These are phyloP conservation scores for Macrosoma leucophasiata DNA, from an alignment of 2,888 invertebrate genomes.

Conservation along the genomic window DNA sequence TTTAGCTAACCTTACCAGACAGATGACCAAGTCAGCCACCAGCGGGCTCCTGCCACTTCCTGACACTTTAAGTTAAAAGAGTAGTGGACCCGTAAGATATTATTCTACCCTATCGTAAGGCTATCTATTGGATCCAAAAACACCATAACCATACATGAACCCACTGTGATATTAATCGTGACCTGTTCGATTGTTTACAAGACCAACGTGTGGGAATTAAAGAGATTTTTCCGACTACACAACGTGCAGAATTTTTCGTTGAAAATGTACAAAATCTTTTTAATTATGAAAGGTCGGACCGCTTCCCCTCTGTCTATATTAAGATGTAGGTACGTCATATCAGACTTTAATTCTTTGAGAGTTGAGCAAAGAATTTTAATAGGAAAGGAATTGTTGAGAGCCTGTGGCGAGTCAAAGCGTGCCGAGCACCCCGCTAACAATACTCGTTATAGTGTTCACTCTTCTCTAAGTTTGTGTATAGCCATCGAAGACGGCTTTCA, in stretches of 20 bases:
- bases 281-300: slow-evolving; percentile 14
- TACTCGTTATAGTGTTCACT: slow-evolving; percentile 38
- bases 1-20: no score
- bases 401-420: slow-evolving; percentile 50
- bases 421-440: slow-evolving; percentile 42
- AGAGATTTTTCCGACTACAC: slow-evolving; percentile 6
- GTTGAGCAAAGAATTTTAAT: slow-evolving; percentile 63
- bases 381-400: slow-evolving; percentile 54
- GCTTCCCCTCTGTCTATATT: slow-evolving; percentile 8
- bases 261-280: slow-evolving; percentile 13
- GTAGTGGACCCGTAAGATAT: no score
- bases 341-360: slow-evolving; percentile 40
- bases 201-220: no score
- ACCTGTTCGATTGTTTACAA: no score
- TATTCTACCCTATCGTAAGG: no score
- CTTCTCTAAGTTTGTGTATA: slow-evolving; percentile 17
- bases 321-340: slow-evolving; percentile 20
- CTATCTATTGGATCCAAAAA: no score
- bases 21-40: no score
- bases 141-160: no score
- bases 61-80: no score
- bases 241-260: slow-evolving; percentile 5
- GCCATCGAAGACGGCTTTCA: no score
- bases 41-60: no score
- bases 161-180: no score